Evolutionary conservation across 2,888 invertebrate genomes (phyloP).

Genomic region (Cosmopolites sordidus): DNA sequence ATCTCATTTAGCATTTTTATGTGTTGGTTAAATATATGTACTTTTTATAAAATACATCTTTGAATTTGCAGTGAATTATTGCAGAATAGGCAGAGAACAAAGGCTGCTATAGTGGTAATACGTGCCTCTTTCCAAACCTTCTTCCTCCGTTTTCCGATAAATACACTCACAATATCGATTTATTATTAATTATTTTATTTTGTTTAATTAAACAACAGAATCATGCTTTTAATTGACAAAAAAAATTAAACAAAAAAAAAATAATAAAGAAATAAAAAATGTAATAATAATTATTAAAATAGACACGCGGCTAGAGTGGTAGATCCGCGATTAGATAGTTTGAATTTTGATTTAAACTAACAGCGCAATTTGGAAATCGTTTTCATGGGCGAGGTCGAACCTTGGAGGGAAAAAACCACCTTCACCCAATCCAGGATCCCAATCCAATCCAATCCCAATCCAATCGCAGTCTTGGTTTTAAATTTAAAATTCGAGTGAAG

Average conservation of each 20-base stretch:
- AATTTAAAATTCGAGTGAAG: too few relatives aligned
- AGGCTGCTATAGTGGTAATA: slow-evolving; percentile 46
- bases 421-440: slow-evolving; percentile 74
- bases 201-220: slow-evolving; percentile 43
- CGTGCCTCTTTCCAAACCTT: slow-evolving; percentile 47
- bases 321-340: slow-evolving; percentile 33
- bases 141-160: slow-evolving; percentile 37
- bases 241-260: slow-evolving; percentile 31
- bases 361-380: slow-evolving; percentile 67
- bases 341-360: slow-evolving; percentile 31
- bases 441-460: too few relatives aligned
- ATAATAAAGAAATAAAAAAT: slow-evolving; percentile 40
- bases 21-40: slow-evolving; percentile 31
- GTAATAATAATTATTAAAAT: slow-evolving; percentile 31
- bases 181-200: slow-evolving; percentile 36
- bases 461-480: slow-evolving; percentile 82
- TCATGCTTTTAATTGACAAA: slow-evolving; percentile 39
- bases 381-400: slow-evolving; percentile 88
- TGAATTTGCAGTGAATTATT: slow-evolving; percentile 21
- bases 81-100: slow-evolving; percentile 38
- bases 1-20: too few relatives aligned
- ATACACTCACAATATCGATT: slow-evolving; percentile 18
- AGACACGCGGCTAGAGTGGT: slow-evolving; percentile 25
- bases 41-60: slow-evolving; percentile 30
- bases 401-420: slow-evolving; percentile 88